phyloP scores from a whole-genome alignment of 2,888 invertebrate species.

The Sphinx pinastri region DNA sequence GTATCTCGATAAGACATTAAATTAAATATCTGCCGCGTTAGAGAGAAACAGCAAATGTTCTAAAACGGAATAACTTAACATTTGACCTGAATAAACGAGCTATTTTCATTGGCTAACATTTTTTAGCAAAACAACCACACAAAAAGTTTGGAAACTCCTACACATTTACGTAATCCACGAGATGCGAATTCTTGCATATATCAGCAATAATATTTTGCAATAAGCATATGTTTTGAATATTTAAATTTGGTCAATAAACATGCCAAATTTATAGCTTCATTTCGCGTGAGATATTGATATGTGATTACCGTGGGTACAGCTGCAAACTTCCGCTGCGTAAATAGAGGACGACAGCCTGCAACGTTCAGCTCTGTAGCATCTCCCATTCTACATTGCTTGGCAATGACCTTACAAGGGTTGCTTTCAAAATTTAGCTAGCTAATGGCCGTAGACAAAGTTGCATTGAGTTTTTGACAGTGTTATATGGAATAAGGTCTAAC shows the following conservation, averaged over 20 bases:
- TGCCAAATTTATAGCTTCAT: slow-evolving; percentile 35
- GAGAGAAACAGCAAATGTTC: slow-evolving; percentile 7
- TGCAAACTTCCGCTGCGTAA: slow-evolving; percentile 23
- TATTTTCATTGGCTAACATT: slow-evolving; percentile 5
- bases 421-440: too few relatives aligned
- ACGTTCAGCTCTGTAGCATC: not conserved
- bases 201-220: slow-evolving; percentile 23
- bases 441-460: too few relatives aligned
- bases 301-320: slow-evolving; percentile 25
- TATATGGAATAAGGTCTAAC: too few relatives aligned
- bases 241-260: slow-evolving; percentile 25
- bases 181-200: slow-evolving; percentile 21
- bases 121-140: slow-evolving; percentile 14
- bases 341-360: not conserved
- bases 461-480: too few relatives aligned
- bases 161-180: slow-evolving; percentile 17
- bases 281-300: slow-evolving; percentile 35
- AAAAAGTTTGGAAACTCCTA: slow-evolving; percentile 10
- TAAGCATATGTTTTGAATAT: slow-evolving; percentile 24
- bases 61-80: slow-evolving; percentile 3
- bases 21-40: not conserved
- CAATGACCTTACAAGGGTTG: too few relatives aligned
- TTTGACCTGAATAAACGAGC: slow-evolving; percentile 4
- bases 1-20: not conserved
- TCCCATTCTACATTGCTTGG: not conserved